phyloP scores from a whole-genome alignment of 1,140 invertebrate species.

The Zaprionus ornatus region DNA sequence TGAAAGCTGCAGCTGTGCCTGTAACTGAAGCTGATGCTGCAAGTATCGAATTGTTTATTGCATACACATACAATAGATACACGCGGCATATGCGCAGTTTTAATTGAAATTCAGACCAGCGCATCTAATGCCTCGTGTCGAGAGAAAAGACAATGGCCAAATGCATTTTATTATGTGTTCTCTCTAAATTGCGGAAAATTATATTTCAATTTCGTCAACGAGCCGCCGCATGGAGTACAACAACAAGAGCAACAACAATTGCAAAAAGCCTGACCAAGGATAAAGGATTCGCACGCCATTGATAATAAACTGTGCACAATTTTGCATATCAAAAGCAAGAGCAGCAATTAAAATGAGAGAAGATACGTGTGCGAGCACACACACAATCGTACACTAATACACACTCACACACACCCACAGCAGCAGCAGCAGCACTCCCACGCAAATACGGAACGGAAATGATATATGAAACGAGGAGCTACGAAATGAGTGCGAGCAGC shows the following conservation, averaged over 20 bases:
- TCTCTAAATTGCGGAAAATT: slow-evolving; percentile 47
- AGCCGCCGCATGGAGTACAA: slow-evolving; percentile 27
- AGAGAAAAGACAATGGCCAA: slow-evolving; percentile 28
- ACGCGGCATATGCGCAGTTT: slow-evolving; percentile 57
- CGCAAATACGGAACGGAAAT: slow-evolving; percentile 40
- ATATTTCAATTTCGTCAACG: slow-evolving; percentile 51
- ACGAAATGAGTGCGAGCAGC: not conserved
- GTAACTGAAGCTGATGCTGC: not conserved
- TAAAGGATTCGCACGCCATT: slow-evolving; percentile 51
- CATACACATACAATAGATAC: slow-evolving; percentile 23
- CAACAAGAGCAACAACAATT: slow-evolving; percentile 21
- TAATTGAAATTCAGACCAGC: slow-evolving; percentile 52
- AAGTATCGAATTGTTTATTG: slow-evolving; percentile 2
- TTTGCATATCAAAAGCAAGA: slow-evolving; percentile 78
- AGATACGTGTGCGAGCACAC: slow-evolving; percentile 11
- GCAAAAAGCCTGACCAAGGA: slow-evolving; percentile 13
- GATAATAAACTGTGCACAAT: slow-evolving; percentile 78
- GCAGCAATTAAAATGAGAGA: slow-evolving; percentile 73
- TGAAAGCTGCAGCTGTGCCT: not conserved
- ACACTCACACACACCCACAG: too few species aligned
- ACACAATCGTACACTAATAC: not conserved
- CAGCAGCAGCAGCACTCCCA: not conserved
- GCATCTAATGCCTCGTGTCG: slow-evolving; percentile 9
- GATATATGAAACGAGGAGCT: not conserved
- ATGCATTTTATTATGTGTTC: slow-evolving; percentile 45